Base-by-base conservation (phyloP, 2,797 vertebrate genomes). In the Petrocephalus schoutedeni region DNA sequence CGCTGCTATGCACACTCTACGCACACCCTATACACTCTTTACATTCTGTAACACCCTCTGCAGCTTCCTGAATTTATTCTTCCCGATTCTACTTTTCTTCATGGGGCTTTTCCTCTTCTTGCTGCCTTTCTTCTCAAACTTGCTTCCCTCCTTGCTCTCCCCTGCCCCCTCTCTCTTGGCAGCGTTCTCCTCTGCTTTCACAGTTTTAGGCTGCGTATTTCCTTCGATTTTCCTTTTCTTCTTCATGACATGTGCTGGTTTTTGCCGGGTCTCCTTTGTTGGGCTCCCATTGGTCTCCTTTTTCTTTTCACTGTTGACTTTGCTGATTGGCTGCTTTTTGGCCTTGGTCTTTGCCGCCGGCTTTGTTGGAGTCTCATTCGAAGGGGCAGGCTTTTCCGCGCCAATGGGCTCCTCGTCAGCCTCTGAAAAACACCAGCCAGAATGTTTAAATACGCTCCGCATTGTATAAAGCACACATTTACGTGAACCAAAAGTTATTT, bases 1-100 rank as follows among this genome's bases (percentile, higher is more conserved):
- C 51, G 28, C 45, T 54, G 45, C 82, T 23, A 14, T n/a, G 16
- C 56, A 57, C 53, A 88, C 36, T 49, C 82, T 23, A 14, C 23
- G 8, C 56, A 57, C 53, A 88, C 36, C 59, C 19, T 57, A 88
- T 53, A 45, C 32, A 54, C 54, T n/a, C 0, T 91, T 64, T 32
- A 89, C 59, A 53, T 93, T 91, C 84, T 88, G 32, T 86, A 94
- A 49, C 90, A 95, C 85, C 7, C 74, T 51, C 92, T 93, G 95
- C 91, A 95, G 86, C 89, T 95, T 94, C 45, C 64, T 93, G 89
- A 96, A 95, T 91, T 92, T 95, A 89, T 96, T 96, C 90, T 95
- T 95, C 64, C 95, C 95, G 23, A 95, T 92, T 91, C 93, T 93
- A 0, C 91, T 94, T 45, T 89, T 90, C 36, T 92, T 93, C 82